Percentiles rank a stretch among this genome's conserved stretches.
Evolutionary conservation across 1,140 invertebrate genomes (phyloP).

Genomic region (Temnothorax nylanderi): DNA sequence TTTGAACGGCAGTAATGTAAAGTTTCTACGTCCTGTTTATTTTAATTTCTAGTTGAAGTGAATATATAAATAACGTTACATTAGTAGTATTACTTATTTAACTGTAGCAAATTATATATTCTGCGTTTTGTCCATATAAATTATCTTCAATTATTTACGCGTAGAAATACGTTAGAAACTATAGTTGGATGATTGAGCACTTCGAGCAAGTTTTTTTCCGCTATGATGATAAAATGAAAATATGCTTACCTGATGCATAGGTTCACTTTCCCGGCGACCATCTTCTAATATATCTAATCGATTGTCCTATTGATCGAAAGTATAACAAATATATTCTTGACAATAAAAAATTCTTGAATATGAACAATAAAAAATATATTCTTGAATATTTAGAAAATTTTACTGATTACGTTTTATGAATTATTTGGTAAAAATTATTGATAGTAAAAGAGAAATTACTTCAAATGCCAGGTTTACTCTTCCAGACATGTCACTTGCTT

Average conservation of each 20-base stretch:
- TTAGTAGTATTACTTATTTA: background rate
- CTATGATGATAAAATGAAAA: background rate
- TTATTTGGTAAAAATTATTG: background rate
- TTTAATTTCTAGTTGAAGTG: background rate
- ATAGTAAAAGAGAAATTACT: conserved; percentile 54
- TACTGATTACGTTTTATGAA: background rate
- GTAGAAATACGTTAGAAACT: background rate
- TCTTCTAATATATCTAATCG: conserved; percentile 51
- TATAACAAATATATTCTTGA: background rate
- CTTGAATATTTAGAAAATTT: background rate
- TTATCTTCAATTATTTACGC: background rate
- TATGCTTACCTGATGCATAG: conserved; percentile 39
- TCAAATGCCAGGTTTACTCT: conserved; percentile 56
- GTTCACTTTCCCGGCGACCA: conserved; percentile 3
- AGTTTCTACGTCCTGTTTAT: background rate
- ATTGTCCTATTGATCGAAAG: conserved; percentile 44
- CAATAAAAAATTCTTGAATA: background rate
- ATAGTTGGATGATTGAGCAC: background rate
- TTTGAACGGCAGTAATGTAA: background rate
- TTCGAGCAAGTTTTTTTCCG: background rate
- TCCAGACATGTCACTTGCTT: conserved; percentile 57
- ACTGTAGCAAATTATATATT: background rate
- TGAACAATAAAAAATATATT: background rate
- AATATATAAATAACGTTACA: background rate
- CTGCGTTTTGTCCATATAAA: background rate